Percentiles rank a stretch among this genome's conserved stretches.
Conservation (phyloP, 2,797 vertebrate species). For the Malacoctenus gilli region DNA sequence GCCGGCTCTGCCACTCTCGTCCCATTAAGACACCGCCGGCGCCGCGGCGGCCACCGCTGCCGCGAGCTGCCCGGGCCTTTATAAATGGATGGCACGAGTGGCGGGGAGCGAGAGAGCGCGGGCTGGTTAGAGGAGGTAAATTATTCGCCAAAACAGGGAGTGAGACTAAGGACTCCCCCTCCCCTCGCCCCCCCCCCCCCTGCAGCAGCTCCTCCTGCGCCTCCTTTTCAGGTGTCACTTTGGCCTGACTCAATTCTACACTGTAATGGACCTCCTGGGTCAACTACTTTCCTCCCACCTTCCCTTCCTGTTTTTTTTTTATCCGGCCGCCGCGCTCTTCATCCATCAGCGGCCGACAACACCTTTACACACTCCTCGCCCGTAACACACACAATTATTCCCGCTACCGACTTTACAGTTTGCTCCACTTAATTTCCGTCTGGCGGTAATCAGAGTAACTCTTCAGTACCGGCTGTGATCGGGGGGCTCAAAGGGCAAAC, state of each 20-base stretch:
- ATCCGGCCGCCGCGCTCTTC: slow-evolving; percentile 63
- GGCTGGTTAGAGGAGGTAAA: slow-evolving; percentile 79
- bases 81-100: slow-evolving; percentile 78
- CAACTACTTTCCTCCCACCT: slow-evolving; percentile 70
- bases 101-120: no score
- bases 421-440: slow-evolving; percentile 74
- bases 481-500: neutral
- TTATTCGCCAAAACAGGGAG: slow-evolving; percentile 82
- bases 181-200: slow-evolving; percentile 18
- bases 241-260: slow-evolving; percentile 82
- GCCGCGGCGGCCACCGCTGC: slow-evolving; percentile 29
- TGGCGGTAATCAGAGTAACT: slow-evolving; percentile 62
- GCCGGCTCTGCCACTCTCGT: slow-evolving; percentile 77
- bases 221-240: slow-evolving; percentile 81
- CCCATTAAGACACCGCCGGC: slow-evolving; percentile 78
- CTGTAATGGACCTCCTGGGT: slow-evolving; percentile 83
- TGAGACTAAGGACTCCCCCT: slow-evolving; percentile 64
- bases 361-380: slow-evolving; percentile 59
- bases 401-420: slow-evolving; percentile 55
- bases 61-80: slow-evolving; percentile 63
- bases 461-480: neutral
- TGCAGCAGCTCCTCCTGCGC: slow-evolving; percentile 30
- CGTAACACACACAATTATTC: slow-evolving; percentile 47
- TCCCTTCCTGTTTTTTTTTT: slow-evolving; percentile 53
- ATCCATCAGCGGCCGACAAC: slow-evolving; percentile 67